Conservation (phyloP, 2,888 invertebrate genomes). For the Abrostola triplasia region DNA sequence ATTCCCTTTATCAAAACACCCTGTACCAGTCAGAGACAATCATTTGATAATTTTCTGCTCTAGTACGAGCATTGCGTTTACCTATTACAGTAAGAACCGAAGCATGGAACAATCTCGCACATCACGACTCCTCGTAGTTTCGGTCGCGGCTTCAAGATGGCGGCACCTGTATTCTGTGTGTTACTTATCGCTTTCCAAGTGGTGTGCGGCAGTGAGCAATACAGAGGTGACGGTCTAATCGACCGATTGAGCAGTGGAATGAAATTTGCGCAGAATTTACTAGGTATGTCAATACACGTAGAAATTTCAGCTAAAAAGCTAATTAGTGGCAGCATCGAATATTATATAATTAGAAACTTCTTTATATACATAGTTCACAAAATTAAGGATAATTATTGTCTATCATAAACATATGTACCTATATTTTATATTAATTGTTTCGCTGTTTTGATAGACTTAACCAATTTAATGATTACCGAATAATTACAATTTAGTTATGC, state of each 20-base stretch:
- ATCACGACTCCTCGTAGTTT: constrained; percentile 67
- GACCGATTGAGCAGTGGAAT: constrained; percentile 78
- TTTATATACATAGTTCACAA: too few relatives aligned
- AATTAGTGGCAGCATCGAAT: constrained; percentile 1
- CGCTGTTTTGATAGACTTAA: too few relatives aligned
- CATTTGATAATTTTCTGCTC: constrained; percentile 73
- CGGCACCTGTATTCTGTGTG: constrained; percentile 67
- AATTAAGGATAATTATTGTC: too few relatives aligned
- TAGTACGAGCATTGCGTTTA: constrained; percentile 71
- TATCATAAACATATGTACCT: too few relatives aligned
- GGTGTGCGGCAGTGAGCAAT: constrained; percentile 63
- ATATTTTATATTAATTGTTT: too few relatives aligned
- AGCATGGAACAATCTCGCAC: constrained; percentile 63
- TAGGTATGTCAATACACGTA: constrained; percentile 69
- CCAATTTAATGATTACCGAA: too few relatives aligned
- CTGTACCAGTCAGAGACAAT: constrained; percentile 66
- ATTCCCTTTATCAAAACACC: constrained; percentile 51
- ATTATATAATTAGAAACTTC: neutral
- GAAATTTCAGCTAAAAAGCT: neutral
- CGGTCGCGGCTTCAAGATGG: constrained; percentile 73
- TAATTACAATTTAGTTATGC: too few relatives aligned
- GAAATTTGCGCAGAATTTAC: constrained; percentile 81
- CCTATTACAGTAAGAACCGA: constrained; percentile 74
- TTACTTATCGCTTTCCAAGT: constrained; percentile 63
- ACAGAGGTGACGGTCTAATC: constrained; percentile 73